Base-by-base conservation (phyloP, 1,140 invertebrate genomes). In the Steinernema khuongi region DNA sequence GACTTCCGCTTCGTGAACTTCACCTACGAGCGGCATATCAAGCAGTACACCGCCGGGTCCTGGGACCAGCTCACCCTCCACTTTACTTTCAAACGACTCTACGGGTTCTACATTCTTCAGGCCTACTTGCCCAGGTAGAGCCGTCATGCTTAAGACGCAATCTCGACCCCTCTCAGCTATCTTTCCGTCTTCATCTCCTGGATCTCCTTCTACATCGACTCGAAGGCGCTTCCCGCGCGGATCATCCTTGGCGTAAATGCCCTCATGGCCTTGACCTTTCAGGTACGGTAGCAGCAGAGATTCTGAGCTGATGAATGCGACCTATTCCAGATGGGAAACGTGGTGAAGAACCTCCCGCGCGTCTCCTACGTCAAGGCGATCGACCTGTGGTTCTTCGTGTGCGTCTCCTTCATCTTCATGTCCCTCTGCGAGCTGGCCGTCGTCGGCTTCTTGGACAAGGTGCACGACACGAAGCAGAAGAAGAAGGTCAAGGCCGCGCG, bases 141-240 rank as follows among this genome's bases (percentile, higher is more conserved):
- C 2, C 29, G n/a, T 36, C 18, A 26, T 0, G 2, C 22, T 33
- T n/a, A 18, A 33, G 31, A 1, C 11, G 41, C 68, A 72, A 0
- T 77, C 74, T 30, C 80, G 7, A 81, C 79, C 70, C 66, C 81
- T 17, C 74, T 74, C 30, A 67, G 74, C n/a, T 80, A 80, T 70
- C 70, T 81, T n/a, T 80, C 81, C 26, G 80, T 80, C 19, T 81
- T 81, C 31, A 81, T 80, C 33, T 79, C 80, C 0, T 80, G 79
- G 80, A 80, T 80, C 31, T 68, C 77, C 17, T 80, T 80, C 31
- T 80, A 74, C 71, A 80, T 80, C 28, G 79, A 81, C 43, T 70
- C 79, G 28, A 79, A 81, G 30, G 80, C 79, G 18, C 44, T 80
- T 31, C 79, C 79, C 22, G 80, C 79, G 2, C 26, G 79, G 1